Evolutionary conservation across 2,888 invertebrate species (phyloP), one percentile per base, ranked within the genome.

Genomic region (Nomada hirtipes): DNA sequence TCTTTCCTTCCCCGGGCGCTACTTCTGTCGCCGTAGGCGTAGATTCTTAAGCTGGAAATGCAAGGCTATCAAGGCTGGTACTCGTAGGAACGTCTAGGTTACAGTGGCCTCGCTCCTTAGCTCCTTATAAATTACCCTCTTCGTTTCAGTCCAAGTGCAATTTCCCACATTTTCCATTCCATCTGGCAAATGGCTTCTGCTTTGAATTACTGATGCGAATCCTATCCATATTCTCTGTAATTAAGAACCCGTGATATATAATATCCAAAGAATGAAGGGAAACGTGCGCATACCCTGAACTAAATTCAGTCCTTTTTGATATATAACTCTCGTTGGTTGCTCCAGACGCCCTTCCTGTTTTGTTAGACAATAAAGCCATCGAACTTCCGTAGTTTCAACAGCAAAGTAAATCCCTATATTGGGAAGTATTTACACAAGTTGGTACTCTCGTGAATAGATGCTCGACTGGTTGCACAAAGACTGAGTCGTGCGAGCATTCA

Each of bases 121-220:
- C 65, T 61, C 52, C 26, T 64, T 76, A 59, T 75, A 81, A 81
- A 95, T 94, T 86, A 95, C 95, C 81, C 95, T 95, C 91, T 93
- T 95, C 44, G 94, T 95, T 71, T 65, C 78, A 9, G 61, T 70
- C 78, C 73, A n/a, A 76, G 64, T 76, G 67, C 68, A 72, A 80
- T 86, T 85, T 79, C 71, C 61, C 52, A 64, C 70, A 74, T 72
- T 83, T 78, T 76, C 68, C 79, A 76, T 55, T 60, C 55, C 67
- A 73, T 70, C 67, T 50, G 61, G 53, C 42, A 53, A 63, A 55
- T 61, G 44, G 13, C 13, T 20, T 64, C 26, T 50, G 18, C 65
- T 29, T 64, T 53, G n/a, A 60, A 65, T 60, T 36, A 63, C 57
- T 42, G 47, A 55, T 42, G 23, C 26, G 23, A 59, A 26, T 60